phyloP scores from a whole-genome alignment of 37 sponge, comb jelly and placozoan species.

The Halisarca cf. caerulea region DNA sequence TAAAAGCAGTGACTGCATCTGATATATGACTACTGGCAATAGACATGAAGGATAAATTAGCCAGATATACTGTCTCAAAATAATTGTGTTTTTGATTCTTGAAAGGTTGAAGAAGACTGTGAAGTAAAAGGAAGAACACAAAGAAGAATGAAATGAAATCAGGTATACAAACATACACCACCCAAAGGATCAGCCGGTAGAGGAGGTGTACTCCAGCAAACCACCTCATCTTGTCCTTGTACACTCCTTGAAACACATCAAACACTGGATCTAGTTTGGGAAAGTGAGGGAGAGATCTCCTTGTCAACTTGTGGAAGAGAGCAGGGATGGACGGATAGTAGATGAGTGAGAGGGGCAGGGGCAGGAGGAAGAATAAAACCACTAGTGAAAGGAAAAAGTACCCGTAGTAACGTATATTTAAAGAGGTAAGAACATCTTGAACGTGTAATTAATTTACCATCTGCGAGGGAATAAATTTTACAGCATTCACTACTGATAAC shows the following conservation, averaged over 20 bases:
- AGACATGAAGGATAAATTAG: too few relatives aligned
- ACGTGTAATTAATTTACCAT: too few relatives aligned
- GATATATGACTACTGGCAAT: too few relatives aligned
- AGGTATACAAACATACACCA: not conserved
- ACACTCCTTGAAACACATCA: slow-evolving; percentile 15
- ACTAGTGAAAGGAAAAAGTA: too few relatives aligned
- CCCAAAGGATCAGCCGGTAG: not conserved
- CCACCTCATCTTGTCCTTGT: not conserved
- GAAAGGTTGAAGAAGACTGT: slow-evolving; percentile 1
- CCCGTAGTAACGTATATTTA: too few relatives aligned
- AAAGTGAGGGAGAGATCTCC: not conserved
- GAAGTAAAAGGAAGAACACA: not conserved
- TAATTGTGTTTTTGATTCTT: not conserved
- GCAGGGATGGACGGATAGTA: not conserved
- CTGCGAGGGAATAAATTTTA: too few relatives aligned
- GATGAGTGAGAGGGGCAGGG: not conserved
- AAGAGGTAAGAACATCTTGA: too few relatives aligned
- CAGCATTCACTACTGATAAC: too few relatives aligned
- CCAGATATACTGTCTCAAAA: not conserved
- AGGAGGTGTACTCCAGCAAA: not conserved
- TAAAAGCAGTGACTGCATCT: too few relatives aligned
- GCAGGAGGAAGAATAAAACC: too few relatives aligned
- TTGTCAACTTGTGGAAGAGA: not conserved
- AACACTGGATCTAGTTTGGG: not conserved
- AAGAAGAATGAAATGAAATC: not conserved